Base-by-base conservation (phyloP, 2,888 invertebrate genomes). In the Spodoptera exigua region DNA sequence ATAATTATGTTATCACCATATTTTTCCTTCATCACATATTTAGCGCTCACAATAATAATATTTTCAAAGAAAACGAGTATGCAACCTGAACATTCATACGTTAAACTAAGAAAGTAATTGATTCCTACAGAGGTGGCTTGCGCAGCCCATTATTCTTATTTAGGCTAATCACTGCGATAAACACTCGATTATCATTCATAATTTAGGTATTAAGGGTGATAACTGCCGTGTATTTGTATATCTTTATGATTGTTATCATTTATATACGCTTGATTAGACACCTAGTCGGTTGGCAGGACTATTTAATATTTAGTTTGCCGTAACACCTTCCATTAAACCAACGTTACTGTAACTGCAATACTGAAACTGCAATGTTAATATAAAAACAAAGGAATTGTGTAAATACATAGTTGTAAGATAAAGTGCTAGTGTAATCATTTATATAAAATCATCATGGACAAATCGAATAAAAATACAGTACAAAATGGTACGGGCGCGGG, bases 241-340 rank as follows among this genome's bases (percentile, higher is more conserved):
- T 68, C 72, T 74, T 64, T 64, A 72, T 49, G 61, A 65, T 74
- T 74, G 72, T 70, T 78, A 79, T 76, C 79, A 74, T 17, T 62
- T 55, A 57, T 60, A 70, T 52, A 44, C 67, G 60, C 56, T 69
- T 51, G 76, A 74, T 74, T 74, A 67, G 39, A 51, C 41, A 61
- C 53, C 61, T 62, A 54, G 55, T 65, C 11, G 37, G n/a, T 41
- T 43, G 44, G 58, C 54, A 43, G 27, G 5, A 46, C 52, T 68
- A 59, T 65, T 56, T 61, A 47, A 55, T 68, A 63, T 63, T 62
- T 62, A 61, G 56, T 63, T 58, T 53, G 61, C 45, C 41, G 36
- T 63, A 43, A 60, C 59, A 59, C 27, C 37, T 51, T 45, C 35
- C 51, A 70, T 49, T 44, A 54, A 45, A 49, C 37, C 12, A 41